Evolutionary conservation across 2,797 vertebrate genomes (phyloP), one percentile per base, ranked within the genome.

Genomic region (Rhyacichthys aspro): DNA sequence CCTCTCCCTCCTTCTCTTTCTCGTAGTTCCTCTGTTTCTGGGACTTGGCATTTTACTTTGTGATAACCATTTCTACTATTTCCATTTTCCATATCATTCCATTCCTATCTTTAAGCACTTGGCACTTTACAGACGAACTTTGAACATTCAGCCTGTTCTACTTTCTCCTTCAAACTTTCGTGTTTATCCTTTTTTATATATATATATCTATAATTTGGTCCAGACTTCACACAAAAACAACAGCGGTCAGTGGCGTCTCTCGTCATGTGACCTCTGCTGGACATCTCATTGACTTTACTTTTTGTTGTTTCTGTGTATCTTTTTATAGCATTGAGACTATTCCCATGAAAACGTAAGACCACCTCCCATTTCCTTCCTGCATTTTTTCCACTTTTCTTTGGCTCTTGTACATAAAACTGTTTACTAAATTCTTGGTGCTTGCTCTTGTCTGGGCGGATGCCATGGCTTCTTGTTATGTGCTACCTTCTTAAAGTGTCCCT

Each of bases 1-100:
- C 75, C 43, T 61, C 74, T 53, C 67, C 36, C 50, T 75, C n/a
- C 60, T 56, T 78, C 73, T 82, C 76, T 56, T 67, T 59, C 42
- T 65, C 85, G 71, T 94, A 98, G 96, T 93, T 95, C 94, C 81
- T 94, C 95, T 90, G 93, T 95, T 90, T 96, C 94, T 86, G 96
- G 94, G 90, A 97, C 95, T 87, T 98, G 96, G 97, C 95, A 98
- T 92, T 97, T 98, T 90, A 98, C 96, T 94, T 94, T 98, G 92
- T 98, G 96, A 98, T 97, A 98, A 95, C 95, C 94, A 91, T 93
- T 92, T 92, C 92, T 93, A 88, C 94, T 74, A 87, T 93, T 95
- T 96, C 93, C 91, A 91, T 92, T 84, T 63, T 37, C 78, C 85
- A 68, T 80, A 69, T 61, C 44, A 14, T 59, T 55, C 43, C 55